These are phyloP conservation scores for Tetranychus piercei DNA, from an alignment of 2,888 invertebrate genomes.

Conservation along the genomic window DNA sequence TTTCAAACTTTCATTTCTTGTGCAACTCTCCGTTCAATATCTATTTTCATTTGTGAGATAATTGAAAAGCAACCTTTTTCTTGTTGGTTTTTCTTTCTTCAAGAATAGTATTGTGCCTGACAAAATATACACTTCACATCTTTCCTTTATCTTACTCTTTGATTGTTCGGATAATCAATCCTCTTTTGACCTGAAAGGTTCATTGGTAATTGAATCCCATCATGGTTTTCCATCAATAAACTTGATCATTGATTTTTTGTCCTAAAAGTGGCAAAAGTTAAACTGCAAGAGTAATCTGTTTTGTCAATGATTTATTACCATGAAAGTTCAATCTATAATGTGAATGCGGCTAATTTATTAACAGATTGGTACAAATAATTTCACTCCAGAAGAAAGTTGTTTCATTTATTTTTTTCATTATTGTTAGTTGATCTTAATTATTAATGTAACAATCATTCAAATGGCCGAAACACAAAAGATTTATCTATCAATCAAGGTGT, in stretches of 20 bases:
- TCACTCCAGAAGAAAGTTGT: neutral
- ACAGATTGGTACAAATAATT: too few relatives aligned
- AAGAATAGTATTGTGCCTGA: too few relatives aligned
- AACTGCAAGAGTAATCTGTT: neutral
- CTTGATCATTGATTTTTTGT: too few relatives aligned
- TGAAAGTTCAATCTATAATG: neutral
- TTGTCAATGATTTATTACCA: neutral
- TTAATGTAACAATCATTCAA: neutral
- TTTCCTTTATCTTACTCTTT: neutral
- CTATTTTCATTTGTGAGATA: too few relatives aligned
- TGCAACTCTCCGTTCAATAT: too few relatives aligned
- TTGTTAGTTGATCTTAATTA: neutral
- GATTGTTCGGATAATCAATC: neutral
- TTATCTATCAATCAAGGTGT: conserved; percentile 1
- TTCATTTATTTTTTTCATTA: neutral
- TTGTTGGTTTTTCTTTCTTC: too few relatives aligned
- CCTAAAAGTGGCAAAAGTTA: neutral
- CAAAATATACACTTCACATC: too few relatives aligned
- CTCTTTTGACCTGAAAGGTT: neutral
- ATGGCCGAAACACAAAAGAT: neutral
- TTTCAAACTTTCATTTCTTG: too few relatives aligned
- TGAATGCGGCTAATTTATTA: neutral
- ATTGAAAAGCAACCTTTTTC: too few relatives aligned
- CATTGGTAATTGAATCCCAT: neutral
- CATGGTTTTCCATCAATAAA: too few relatives aligned